These are phyloP conservation scores for Cheirogaleus major DNA, from an alignment of 2,797 vertebrate genomes.

Conservation along the genomic window DNA sequence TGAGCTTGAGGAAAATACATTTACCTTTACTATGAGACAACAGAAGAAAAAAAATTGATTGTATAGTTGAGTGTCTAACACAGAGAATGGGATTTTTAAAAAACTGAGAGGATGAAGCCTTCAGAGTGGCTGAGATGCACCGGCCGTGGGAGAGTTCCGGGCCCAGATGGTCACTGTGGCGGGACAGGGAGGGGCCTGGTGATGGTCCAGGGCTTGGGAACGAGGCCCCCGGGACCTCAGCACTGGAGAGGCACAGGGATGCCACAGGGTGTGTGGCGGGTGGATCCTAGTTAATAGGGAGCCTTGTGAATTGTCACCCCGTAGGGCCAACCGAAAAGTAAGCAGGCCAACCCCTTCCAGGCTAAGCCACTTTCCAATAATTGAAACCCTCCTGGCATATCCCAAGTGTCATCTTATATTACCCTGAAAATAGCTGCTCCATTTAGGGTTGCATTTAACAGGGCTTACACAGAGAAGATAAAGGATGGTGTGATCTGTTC, in stretches of 20 bases:
- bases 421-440: constrained; percentile 55
- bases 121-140: neutral
- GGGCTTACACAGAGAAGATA: constrained; percentile 50
- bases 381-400: constrained; percentile 35
- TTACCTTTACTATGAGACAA: neutral
- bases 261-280: neutral
- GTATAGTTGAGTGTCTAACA: neutral
- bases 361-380: neutral
- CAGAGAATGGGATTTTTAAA: neutral
- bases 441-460: constrained; percentile 54
- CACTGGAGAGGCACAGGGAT: neutral
- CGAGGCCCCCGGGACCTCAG: neutral
- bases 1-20: neutral
- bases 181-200: too few species aligned
- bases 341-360: neutral
- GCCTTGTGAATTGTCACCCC: neutral
- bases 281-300: neutral
- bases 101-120: neutral
- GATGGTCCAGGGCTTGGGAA: too few species aligned
- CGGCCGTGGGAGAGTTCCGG: neutral
- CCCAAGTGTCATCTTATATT: constrained; percentile 65
- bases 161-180: neutral
- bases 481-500: neutral
- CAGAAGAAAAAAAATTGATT: neutral
- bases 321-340: neutral